Conservation (phyloP, 2,113 vertebrate species). For the Micromys minutus region DNA sequence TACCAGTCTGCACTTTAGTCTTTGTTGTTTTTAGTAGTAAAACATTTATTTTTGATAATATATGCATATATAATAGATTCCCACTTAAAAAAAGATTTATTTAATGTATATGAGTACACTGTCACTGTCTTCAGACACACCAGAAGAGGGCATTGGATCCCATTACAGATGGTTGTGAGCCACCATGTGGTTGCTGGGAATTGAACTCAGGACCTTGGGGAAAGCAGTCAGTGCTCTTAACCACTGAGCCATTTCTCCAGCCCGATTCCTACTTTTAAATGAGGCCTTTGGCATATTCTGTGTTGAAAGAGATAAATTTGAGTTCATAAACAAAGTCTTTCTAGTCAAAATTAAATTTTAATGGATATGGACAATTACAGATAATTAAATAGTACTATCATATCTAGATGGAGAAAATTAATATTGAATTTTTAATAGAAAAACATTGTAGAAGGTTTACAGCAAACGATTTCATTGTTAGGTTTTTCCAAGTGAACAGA, state of each 20-base stretch:
- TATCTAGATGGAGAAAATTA: neutral
- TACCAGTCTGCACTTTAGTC: neutral
- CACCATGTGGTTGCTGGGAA: too few species aligned
- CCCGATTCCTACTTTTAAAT: neutral
- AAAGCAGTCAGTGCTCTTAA: too few species aligned
- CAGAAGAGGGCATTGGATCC: too few species aligned
- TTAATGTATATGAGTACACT: too few species aligned
- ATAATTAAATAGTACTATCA: neutral
- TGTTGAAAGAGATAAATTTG: neutral
- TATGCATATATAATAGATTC: neutral
- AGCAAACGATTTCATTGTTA: neutral
- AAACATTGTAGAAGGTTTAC: neutral
- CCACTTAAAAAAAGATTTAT: too few species aligned
- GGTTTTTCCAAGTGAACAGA: neutral
- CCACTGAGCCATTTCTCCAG: too few species aligned
- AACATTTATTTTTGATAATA: neutral
- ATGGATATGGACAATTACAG: neutral
- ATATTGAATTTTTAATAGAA: conserved; percentile 2
- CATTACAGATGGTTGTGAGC: too few species aligned
- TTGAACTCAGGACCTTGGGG: too few species aligned
- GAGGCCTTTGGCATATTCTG: neutral
- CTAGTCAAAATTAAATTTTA: neutral
- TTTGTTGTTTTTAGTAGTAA: neutral
- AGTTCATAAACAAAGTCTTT: neutral
- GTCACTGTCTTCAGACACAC: too few species aligned